Evolutionary conservation across 2,113 vertebrate species (phyloP), one percentile per base, ranked within the genome.

Genomic region (Psephotus haematonotus): DNA sequence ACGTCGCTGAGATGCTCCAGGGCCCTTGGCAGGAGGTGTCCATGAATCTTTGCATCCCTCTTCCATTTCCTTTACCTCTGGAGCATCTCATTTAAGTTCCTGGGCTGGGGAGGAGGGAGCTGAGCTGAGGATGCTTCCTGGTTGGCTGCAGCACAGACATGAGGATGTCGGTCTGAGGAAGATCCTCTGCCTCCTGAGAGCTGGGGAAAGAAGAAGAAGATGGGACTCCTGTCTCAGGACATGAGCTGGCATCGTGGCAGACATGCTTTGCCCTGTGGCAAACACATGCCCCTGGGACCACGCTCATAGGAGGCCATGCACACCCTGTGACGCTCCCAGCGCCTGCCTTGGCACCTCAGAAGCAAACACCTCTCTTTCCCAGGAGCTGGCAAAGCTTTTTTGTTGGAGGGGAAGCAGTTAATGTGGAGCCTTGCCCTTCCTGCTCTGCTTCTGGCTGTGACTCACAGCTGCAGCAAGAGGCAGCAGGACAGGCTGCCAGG

Each of bases 241-340:
- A 17, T 0, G 0, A 9, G 47, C 33, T 5, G n/a, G 27, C 22
- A 7, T 13, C 31, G 2, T 1, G 17, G 55, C 69, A 75, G 33
- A 6, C 13, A 16, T 0, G 11, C 33, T 64, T 80, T 25, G 6
- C n/a, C 50, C 72, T 39, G 3, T 17, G 37, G 33, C 65, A 22
- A 8, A 10, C 16, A 35, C 24, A 7, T 5, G 24, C 7, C 8
- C 25, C 52, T 10, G 4, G 31, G n/a, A 27, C 19, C n/a, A 2
- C 0, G 0, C 35, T 65, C 6, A 0, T 24, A 13, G 1, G 1
- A 50, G 27, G 49, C 53, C 39, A 3, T 2, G n/a, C 0, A 0
- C 7, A 33, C 4, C 1, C 65, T 7, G n/a, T 63, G 13, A 20
- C 0, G 1, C 39, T 59, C 27, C 28, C 46, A 1, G 1, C 0